Conservation (phyloP, 92 coral and sea anemone genomes). For the Montipora capitata region DNA sequence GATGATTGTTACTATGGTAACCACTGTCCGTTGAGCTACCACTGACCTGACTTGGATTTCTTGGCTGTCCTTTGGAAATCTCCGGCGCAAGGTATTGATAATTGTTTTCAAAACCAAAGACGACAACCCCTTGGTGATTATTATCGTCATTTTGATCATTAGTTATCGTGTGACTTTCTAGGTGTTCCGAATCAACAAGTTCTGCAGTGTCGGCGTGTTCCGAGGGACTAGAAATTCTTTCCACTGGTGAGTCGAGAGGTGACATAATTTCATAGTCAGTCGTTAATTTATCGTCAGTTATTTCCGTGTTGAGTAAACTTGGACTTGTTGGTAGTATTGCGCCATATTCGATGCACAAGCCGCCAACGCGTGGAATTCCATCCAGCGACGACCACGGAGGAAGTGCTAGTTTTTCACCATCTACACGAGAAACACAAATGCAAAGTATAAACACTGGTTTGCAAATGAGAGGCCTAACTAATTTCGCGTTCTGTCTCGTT, state of each 20-base stretch:
- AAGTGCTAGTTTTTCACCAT: constrained; percentile 19
- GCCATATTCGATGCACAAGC: constrained; percentile 82
- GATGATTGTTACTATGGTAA: constrained; percentile 86
- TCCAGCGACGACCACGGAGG: constrained; percentile 99
- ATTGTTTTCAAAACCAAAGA: constrained; percentile 88
- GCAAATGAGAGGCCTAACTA: too few relatives aligned
- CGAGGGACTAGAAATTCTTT: constrained; percentile 54
- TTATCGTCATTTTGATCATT: background rate
- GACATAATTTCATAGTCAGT: constrained; percentile 69
- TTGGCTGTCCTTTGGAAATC: constrained; percentile 64
- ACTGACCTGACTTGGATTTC: constrained; percentile 94
- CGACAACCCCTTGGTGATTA: constrained; percentile 53
- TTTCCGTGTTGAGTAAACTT: constrained; percentile 58
- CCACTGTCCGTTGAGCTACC: constrained; percentile 95
- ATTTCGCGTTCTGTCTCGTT: too few relatives aligned
- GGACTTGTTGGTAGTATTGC: constrained; percentile 63
- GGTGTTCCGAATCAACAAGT: constrained; percentile 9
- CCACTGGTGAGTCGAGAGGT: constrained; percentile 77
- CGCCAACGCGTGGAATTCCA: constrained; percentile 94
- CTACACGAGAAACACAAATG: background rate
- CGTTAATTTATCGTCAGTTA: constrained; percentile 44
- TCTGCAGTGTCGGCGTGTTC: constrained; percentile 60
- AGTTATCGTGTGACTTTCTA: constrained; percentile 1
- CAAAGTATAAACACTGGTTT: too few relatives aligned
- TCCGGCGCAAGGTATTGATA: constrained; percentile 77